Evolutionary conservation across 2,113 vertebrate genomes (phyloP), one percentile per base, ranked within the genome.

Genomic region (Bufo gargarizans): DNA sequence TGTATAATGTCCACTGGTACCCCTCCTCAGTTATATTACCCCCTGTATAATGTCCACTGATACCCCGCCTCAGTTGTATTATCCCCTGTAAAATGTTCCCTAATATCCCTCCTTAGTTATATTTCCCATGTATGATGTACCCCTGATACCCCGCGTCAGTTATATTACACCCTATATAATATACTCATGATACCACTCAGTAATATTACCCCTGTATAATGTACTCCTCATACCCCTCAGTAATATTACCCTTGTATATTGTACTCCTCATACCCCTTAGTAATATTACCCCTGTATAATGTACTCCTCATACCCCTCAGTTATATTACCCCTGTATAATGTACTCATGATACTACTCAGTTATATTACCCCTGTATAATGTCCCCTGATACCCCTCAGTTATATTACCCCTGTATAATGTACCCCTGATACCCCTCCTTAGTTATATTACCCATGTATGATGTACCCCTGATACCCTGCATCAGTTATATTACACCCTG

Each of bases 1-100:
- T 53, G 53, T 55, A 55, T 55, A 59, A 74, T 87, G 10, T 55
- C 53, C 53, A 14, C 69, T 77, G 85, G 88, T 77, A 86, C 49
- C 56, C 9, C 91, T 78, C 67, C 83, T 84, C 89, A 90, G 20
- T 88, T 82, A 12, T 88, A 20, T 59, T 47, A 13, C 9, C 22
- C 2, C 91, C 91, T 33, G 33, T 33, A 33, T 33, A 33, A 33
- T n/a, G n/a, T n/a, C n/a, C 81, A 91, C 10, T 74, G 33, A 47
- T 77, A 86, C 85, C 53, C 77, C 50, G 22, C 77, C 53, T 55
- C 49, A 9, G 20, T 55, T 13, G n/a, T 33, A n/a, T 22, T 3
- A 10, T n/a, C 50, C 16, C 11, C 76, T 50, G 2, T 49, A 49
- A 6, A 8, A 17, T 49, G 17, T 9, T 7, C 49, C 20, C 10